A percentile compares a stretch with the other conserved stretches of the same genome.
phyloP scores from a whole-genome alignment of 2,888 invertebrate genomes.

The Acleris sparsana region DNA sequence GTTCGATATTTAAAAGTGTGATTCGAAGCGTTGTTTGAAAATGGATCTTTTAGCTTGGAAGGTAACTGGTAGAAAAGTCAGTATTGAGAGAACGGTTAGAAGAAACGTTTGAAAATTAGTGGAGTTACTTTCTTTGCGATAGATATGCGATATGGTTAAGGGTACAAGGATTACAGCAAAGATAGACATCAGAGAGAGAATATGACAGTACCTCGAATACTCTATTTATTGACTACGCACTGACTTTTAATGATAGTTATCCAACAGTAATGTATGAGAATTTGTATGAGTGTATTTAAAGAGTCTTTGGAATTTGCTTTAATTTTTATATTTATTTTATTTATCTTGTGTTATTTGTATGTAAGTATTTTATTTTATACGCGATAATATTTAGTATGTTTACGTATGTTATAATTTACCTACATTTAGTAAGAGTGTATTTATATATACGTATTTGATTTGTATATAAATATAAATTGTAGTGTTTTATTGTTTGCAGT shows the following conservation, averaged over 20 bases:
- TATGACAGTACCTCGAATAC: slow-evolving; percentile 65
- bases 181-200: slow-evolving; percentile 48
- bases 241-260: slow-evolving; percentile 35
- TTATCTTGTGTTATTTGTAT: slow-evolving; percentile 36
- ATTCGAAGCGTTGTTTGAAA: slow-evolving; percentile 33
- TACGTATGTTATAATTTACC: slow-evolving; percentile 16
- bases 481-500: slow-evolving; percentile 19
- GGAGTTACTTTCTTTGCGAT: slow-evolving; percentile 21
- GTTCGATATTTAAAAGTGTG: slow-evolving; percentile 29
- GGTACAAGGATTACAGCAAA: slow-evolving; percentile 28
- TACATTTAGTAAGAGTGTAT: slow-evolving; percentile 36
- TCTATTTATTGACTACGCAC: slow-evolving; percentile 43
- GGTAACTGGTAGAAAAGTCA: slow-evolving; percentile 21
- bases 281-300: slow-evolving; percentile 41
- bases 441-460: slow-evolving; percentile 42
- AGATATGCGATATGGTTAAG: slow-evolving; percentile 10
- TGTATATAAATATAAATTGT: slow-evolving; percentile 32
- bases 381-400: slow-evolving; percentile 22
- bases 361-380: slow-evolving; percentile 16
- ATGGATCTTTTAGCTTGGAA: slow-evolving; percentile 28
- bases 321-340: slow-evolving; percentile 49
- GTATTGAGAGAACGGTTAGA: background rate
- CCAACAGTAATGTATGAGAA: slow-evolving; percentile 37
- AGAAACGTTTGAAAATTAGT: background rate
- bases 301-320: slow-evolving; percentile 79